These are phyloP conservation scores for Leptestheria dahalacensis DNA, from an alignment of 1,140 invertebrate genomes.

Conservation along the genomic window DNA sequence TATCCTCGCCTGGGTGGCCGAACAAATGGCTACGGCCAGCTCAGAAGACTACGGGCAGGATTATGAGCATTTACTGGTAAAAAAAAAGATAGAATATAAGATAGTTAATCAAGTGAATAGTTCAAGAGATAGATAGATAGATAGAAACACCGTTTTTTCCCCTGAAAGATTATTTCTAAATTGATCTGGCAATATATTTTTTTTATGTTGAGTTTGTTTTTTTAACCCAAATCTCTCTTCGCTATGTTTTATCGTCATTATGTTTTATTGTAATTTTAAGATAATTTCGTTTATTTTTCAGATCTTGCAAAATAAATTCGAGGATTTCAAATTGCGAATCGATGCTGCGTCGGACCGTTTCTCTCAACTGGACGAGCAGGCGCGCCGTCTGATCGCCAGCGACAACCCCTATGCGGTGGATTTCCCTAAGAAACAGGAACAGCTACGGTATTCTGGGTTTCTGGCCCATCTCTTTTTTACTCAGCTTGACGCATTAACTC, in stretches of 20 bases:
- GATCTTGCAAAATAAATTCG: slow-evolving; percentile 81
- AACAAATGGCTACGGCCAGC: slow-evolving; percentile 74
- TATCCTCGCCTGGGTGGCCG: slow-evolving; percentile 87
- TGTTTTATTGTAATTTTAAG: no score
- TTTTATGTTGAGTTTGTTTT: no score
- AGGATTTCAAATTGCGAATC: slow-evolving; percentile 82
- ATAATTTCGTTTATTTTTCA: slow-evolving; percentile 27
- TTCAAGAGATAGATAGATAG: background rate
- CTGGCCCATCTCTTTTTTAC: no score
- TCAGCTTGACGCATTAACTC: background rate
- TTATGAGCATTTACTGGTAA: slow-evolving; percentile 82
- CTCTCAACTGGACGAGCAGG: slow-evolving; percentile 78
- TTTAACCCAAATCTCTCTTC: no score
- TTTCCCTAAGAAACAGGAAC: slow-evolving; percentile 71
- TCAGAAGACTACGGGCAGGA: slow-evolving; percentile 95
- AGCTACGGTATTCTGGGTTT: slow-evolving; percentile 65
- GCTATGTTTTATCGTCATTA: no score
- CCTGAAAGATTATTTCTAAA: no score
- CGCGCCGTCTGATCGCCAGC: slow-evolving; percentile 72
- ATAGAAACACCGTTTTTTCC: no score
- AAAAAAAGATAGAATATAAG: no score
- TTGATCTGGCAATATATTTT: no score
- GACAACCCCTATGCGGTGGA: slow-evolving; percentile 78
- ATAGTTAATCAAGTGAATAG: background rate
- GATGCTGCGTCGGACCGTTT: slow-evolving; percentile 83